Conservation (phyloP, 2,888 invertebrate species). For the Punctoribates punctum region DNA sequence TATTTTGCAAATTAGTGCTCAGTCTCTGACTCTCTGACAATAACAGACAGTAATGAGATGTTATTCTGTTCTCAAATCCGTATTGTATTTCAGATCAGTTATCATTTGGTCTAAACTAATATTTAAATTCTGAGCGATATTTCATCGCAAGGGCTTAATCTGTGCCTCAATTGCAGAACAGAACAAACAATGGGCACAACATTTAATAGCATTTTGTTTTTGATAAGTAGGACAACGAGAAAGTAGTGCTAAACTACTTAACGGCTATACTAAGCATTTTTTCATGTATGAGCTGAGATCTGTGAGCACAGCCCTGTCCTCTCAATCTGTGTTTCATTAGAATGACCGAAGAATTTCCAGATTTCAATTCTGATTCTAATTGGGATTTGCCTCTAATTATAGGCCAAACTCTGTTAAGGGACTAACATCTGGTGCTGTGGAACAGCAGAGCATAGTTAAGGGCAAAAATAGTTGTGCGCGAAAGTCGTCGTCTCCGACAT, state of each 20-base stretch:
- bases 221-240: conserved; percentile 33
- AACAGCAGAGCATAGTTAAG: conserved; percentile 27
- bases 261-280: not conserved
- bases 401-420: conserved; percentile 31
- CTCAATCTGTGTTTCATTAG: not conserved
- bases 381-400: not conserved
- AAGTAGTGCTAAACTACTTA: conserved; percentile 19
- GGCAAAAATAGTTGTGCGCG: conserved; percentile 13
- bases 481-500: conserved; percentile 18
- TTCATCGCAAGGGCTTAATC: no score
- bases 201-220: conserved; percentile 6
- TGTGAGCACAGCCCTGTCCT: not conserved
- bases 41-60: not conserved
- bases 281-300: not conserved
- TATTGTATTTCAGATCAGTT: conserved; percentile 11
- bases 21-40: not conserved
- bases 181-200: conserved; percentile 23
- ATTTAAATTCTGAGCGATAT: not conserved
- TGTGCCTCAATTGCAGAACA: not conserved
- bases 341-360: not conserved
- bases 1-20: conserved; percentile 13
- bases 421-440: conserved; percentile 34
- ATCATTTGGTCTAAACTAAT: conserved; percentile 11
- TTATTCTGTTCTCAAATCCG: not conserved
- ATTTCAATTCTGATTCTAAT: not conserved